Evolutionary conservation across 2,113 vertebrate species (phyloP).

Genomic region (Pedetes capensis): DNA sequence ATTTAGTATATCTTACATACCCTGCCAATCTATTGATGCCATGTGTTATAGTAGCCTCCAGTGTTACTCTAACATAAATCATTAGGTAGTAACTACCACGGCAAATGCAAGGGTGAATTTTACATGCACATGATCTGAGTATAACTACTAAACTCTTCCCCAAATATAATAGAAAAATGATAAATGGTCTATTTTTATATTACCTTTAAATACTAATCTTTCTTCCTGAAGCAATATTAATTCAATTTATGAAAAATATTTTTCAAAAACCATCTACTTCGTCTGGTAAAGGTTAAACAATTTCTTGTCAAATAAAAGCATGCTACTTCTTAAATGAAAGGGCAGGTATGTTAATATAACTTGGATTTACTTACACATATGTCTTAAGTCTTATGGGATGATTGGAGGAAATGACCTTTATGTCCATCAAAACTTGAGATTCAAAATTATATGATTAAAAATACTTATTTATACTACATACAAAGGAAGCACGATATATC

Average conservation of each 20-base stretch:
- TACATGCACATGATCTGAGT: not conserved
- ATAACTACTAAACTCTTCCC: not conserved
- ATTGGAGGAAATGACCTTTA: conserved; percentile 68
- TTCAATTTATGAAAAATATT: conserved; percentile 67
- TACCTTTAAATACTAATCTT: conserved; percentile 67
- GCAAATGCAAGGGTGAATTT: not conserved
- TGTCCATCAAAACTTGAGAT: conserved; percentile 5
- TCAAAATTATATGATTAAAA: conserved; percentile 49
- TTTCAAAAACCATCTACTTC: conserved; percentile 57
- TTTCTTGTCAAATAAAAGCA: conserved; percentile 75
- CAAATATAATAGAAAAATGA: conserved; percentile 58
- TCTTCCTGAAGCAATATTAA: conserved; percentile 66
- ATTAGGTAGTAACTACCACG: not conserved
- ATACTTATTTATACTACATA: conserved; percentile 38
- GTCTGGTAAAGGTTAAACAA: conserved; percentile 73
- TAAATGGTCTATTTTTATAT: conserved; percentile 66
- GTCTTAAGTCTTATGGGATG: conserved; percentile 60
- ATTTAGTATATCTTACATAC: not conserved
- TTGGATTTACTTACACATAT: conserved; percentile 68
- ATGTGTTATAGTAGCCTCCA: not conserved
- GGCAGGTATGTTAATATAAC: conserved; percentile 74
- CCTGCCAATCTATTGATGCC: not conserved
- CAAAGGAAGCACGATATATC: not conserved
- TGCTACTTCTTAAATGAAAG: conserved; percentile 73
- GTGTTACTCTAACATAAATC: not conserved